phyloP scores from a whole-genome alignment of 2,888 invertebrate species.

The Plebejus argus region DNA sequence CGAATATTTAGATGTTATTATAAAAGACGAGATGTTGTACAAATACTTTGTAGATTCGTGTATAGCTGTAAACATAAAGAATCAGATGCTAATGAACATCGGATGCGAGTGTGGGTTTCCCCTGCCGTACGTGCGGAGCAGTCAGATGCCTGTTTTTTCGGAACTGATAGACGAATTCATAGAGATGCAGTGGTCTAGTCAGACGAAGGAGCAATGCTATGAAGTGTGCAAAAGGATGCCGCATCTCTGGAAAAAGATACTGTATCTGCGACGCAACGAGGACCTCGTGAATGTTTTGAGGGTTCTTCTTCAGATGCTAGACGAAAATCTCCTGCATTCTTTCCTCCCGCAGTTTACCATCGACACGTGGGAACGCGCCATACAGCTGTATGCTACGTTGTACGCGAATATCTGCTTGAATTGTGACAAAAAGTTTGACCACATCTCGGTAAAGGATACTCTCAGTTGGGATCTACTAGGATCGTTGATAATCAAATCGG shows the following conservation, averaged over 20 bases:
- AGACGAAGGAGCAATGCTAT: conserved; percentile 69
- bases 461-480: conserved; percentile 83
- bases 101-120: conserved; percentile 83
- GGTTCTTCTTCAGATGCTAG: conserved; percentile 82
- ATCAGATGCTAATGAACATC: conserved; percentile 60
- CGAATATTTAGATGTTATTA: conserved; percentile 57
- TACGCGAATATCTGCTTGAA: conserved; percentile 82
- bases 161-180: conserved; percentile 80
- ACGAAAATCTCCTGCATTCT: conserved; percentile 77
- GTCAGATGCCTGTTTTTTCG: conserved; percentile 71
- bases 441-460: conserved; percentile 71
- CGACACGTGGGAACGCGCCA: conserved; percentile 81
- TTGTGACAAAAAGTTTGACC: conserved; percentile 76
- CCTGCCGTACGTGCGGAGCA: conserved; percentile 71
- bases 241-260: conserved; percentile 82
- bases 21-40: conserved; percentile 67
- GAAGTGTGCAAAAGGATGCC: conserved; percentile 82
- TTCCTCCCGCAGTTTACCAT: conserved; percentile 78
- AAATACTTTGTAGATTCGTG: conserved; percentile 81
- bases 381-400: conserved; percentile 78
- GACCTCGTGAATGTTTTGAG: conserved; percentile 76
- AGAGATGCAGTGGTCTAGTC: conserved; percentile 69
- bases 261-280: conserved; percentile 73
- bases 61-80: conserved; percentile 76
- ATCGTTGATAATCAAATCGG: conserved; percentile 80